These are phyloP conservation scores for Arizona elegans DNA, from an alignment of 2,113 vertebrate genomes.

Conservation along the genomic window DNA sequence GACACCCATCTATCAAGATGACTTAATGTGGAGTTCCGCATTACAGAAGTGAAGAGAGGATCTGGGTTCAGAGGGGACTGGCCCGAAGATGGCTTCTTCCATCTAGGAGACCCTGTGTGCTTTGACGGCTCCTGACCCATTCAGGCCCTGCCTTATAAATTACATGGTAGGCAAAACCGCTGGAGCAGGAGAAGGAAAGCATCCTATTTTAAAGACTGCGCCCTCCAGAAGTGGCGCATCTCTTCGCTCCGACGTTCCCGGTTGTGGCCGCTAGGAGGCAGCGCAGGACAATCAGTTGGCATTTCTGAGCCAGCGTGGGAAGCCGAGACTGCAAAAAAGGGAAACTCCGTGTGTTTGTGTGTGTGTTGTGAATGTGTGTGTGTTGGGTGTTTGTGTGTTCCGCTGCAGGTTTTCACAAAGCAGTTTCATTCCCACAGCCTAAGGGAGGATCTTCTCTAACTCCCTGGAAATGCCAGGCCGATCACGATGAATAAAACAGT, in stretches of 20 bases:
- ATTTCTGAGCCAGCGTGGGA: neutral
- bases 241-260: neutral
- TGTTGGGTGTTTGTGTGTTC: neutral
- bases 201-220: neutral
- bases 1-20: neutral
- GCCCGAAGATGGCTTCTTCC: neutral
- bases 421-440: conserved; percentile 32
- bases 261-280: conserved; percentile 56
- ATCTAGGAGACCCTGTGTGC: neutral
- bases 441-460: conserved; percentile 15
- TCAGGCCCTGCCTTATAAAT: neutral
- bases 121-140: too few species aligned
- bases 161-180: neutral
- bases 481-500: neutral
- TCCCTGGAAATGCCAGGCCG: conserved; percentile 21
- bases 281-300: conserved; percentile 61
- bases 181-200: neutral
- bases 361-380: too few species aligned
- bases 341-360: neutral
- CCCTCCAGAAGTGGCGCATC: too few species aligned
- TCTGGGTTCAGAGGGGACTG: neutral
- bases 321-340: neutral
- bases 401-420: neutral
- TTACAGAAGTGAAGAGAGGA: neutral
- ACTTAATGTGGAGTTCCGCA: neutral